Percentiles rank a stretch among this genome's conserved stretches.
phyloP scores from a whole-genome alignment of 1,140 invertebrate species.

The Pseudomyrmex sp. region DNA sequence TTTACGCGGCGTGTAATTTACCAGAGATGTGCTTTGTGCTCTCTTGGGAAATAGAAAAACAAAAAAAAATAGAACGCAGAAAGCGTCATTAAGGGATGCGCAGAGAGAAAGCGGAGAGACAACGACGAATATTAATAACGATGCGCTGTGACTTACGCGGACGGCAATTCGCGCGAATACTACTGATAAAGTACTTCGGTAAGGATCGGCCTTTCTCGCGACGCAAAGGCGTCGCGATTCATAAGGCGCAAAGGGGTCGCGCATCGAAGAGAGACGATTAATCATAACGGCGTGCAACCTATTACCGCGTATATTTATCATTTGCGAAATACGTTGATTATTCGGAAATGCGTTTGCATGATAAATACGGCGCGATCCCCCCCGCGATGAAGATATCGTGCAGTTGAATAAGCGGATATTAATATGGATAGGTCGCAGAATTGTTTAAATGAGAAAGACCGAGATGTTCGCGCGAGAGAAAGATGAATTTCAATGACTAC shows the following conservation, averaged over 20 bases:
- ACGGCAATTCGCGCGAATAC: slow-evolving; percentile 39
- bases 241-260: slow-evolving; percentile 45
- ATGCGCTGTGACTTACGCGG: slow-evolving; percentile 34
- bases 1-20: slow-evolving; percentile 34
- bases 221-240: slow-evolving; percentile 36
- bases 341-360: slow-evolving; percentile 32
- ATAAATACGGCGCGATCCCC: slow-evolving; percentile 14
- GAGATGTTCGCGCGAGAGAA: too few relatives aligned
- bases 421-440: slow-evolving; percentile 14
- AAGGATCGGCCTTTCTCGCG: slow-evolving; percentile 12
- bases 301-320: slow-evolving; percentile 41
- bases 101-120: neutral
- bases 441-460: neutral
- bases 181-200: slow-evolving; percentile 41
- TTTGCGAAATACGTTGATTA: slow-evolving; percentile 52
- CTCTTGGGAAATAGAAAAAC: slow-evolving; percentile 1
- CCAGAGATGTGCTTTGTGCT: slow-evolving; percentile 4
- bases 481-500: neutral
- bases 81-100: slow-evolving; percentile 19
- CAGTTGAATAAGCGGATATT: slow-evolving; percentile 9
- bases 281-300: slow-evolving; percentile 50
- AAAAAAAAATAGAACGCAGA: neutral
- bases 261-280: slow-evolving; percentile 45
- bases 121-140: slow-evolving; percentile 39
- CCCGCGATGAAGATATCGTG: neutral